These are phyloP conservation scores for Belgica antarctica DNA, from an alignment of 2,888 invertebrate genomes.

Conservation along the genomic window DNA sequence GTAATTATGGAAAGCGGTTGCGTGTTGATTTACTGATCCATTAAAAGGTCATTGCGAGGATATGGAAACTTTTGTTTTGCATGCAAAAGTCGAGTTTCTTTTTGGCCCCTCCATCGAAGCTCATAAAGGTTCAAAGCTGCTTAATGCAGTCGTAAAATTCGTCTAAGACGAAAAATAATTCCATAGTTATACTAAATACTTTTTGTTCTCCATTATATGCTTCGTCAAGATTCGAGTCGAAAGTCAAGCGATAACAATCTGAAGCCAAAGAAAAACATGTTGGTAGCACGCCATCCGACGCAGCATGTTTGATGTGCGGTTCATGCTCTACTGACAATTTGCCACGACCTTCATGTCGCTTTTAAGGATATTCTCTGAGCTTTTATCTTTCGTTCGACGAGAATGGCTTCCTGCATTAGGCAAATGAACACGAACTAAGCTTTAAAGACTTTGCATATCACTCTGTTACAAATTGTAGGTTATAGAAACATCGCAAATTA, in stretches of 20 bases:
- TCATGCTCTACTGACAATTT: background rate
- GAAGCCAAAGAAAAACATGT: background rate
- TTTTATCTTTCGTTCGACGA: background rate
- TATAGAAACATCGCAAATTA: background rate
- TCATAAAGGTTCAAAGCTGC: background rate
- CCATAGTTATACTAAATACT: too few relatives aligned
- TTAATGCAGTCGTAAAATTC: conserved; percentile 27
- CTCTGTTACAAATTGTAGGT: background rate
- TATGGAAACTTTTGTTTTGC: conserved; percentile 17
- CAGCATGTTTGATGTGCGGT: background rate
- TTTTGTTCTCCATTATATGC: background rate
- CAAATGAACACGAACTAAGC: conserved; percentile 2
- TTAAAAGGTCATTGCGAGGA: background rate
- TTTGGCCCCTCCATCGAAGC: background rate
- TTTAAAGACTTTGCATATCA: background rate
- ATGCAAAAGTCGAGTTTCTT: conserved; percentile 4
- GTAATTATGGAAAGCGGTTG: background rate
- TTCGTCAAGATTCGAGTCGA: background rate
- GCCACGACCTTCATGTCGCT: background rate
- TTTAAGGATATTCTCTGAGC: background rate
- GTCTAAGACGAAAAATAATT: background rate
- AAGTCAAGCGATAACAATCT: conserved; percentile 9
- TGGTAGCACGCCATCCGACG: background rate
- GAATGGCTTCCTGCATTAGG: conserved; percentile 2
- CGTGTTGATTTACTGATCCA: background rate